A percentile compares a stretch with the other conserved stretches of the same genome.
These are phyloP conservation scores for Nemoura dubitans DNA, from an alignment of 2,888 invertebrate genomes.

Conservation along the genomic window DNA sequence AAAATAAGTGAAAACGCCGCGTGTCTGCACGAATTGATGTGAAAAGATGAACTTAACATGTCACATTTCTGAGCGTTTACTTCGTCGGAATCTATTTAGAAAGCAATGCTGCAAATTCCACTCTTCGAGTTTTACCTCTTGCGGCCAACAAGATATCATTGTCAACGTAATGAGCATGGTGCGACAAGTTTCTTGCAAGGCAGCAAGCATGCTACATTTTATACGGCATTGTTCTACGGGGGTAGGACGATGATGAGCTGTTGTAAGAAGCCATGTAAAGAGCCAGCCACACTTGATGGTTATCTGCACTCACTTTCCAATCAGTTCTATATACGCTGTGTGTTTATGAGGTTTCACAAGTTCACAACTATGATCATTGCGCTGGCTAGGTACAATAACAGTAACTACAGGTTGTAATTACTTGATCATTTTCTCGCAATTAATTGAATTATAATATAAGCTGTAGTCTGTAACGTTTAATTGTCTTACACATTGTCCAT, in stretches of 20 bases:
- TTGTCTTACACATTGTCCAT: not conserved
- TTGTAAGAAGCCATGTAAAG: not conserved
- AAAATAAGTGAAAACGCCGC: not conserved
- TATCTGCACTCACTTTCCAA: not conserved
- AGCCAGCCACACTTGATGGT: not conserved
- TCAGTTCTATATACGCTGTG: not conserved
- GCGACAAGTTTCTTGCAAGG: no score
- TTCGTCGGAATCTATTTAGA: not conserved
- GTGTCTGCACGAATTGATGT: not conserved
- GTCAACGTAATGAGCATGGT: no score
- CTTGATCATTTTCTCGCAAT: not conserved
- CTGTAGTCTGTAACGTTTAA: not conserved
- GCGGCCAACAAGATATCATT: not conserved
- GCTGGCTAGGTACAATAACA: not conserved
- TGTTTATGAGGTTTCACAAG: not conserved
- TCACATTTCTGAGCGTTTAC: not conserved
- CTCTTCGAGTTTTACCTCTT: not conserved
- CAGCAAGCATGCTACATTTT: not conserved
- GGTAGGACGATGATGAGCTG: not conserved
- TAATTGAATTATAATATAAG: not conserved
- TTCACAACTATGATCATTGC: not conserved
- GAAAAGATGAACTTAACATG: not conserved
- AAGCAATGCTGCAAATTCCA: not conserved
- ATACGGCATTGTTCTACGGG: not conserved
- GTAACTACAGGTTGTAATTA: not conserved